phyloP scores from a whole-genome alignment of 2,113 vertebrate genomes.

The Sarotherodon lohbergeri region DNA sequence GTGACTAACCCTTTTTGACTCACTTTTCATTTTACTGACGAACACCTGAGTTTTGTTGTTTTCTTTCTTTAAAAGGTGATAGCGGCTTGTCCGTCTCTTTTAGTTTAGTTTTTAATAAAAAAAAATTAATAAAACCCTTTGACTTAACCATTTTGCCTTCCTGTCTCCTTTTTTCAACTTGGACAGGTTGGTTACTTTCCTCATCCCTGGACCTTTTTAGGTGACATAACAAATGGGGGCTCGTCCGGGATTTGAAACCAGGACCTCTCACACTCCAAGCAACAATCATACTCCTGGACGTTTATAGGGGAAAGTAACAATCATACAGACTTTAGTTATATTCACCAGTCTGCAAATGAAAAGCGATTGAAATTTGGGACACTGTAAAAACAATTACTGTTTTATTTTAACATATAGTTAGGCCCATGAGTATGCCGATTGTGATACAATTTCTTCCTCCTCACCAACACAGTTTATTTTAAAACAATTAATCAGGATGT shows the following conservation, averaged over 20 bases:
- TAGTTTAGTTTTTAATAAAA: background rate
- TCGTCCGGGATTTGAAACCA: background rate
- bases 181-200: background rate
- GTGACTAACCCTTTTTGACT: background rate
- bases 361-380: accelerated
- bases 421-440: background rate
- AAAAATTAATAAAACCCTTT: background rate
- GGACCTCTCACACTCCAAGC: accelerated
- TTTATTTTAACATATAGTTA: background rate
- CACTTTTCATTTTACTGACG: background rate
- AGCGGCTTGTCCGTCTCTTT: background rate
- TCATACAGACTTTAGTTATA: background rate
- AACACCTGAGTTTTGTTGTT: background rate
- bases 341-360: background rate
- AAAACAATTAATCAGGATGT: background rate
- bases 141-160: background rate
- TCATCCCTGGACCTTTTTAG: background rate
- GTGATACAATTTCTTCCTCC: background rate
- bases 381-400: background rate
- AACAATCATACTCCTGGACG: background rate
- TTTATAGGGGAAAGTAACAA: background rate
- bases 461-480: background rate
- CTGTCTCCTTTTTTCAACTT: background rate
- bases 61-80: background rate
- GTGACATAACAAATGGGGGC: background rate